These are phyloP conservation scores for Picathartes gymnocephalus DNA, from an alignment of 2,113 vertebrate species.

Conservation along the genomic window DNA sequence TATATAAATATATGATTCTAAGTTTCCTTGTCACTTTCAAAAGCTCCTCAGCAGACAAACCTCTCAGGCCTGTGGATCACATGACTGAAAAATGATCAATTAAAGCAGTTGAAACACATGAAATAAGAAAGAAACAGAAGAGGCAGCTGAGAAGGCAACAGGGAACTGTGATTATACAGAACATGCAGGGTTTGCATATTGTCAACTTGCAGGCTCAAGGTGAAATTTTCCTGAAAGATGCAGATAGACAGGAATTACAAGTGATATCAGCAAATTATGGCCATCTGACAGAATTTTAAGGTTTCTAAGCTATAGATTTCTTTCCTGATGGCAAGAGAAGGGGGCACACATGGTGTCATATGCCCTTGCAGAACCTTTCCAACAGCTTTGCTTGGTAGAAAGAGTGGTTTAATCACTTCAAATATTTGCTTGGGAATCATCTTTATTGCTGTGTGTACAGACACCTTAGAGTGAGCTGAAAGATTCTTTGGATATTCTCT, in stretches of 20 bases:
- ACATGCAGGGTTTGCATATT: not conserved
- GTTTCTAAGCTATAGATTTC: not conserved
- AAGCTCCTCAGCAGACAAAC: not conserved
- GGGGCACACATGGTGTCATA: accelerated
- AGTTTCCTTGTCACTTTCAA: not conserved
- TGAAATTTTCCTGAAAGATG: not conserved
- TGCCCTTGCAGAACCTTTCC: not conserved
- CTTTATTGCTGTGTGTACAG: not conserved
- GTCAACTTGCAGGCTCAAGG: not conserved
- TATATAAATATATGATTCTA: not conserved
- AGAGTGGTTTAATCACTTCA: not conserved
- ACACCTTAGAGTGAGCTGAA: not conserved
- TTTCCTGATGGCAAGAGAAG: not conserved
- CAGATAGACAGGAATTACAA: not conserved
- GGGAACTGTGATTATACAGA: not conserved
- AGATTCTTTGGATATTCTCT: not conserved
- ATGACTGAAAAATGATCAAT: not conserved
- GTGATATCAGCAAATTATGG: not conserved
- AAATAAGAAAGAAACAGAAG: not conserved
- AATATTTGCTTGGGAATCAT: not conserved
- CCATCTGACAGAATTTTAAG: not conserved
- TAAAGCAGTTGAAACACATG: not conserved
- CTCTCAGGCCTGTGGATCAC: not conserved
- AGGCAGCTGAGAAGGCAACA: not conserved
- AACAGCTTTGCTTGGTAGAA: not conserved